A percentile compares a stretch with the other conserved stretches of the same genome.
phyloP scores from a whole-genome alignment of 2,888 invertebrate genomes.

The Molanna angustata region DNA sequence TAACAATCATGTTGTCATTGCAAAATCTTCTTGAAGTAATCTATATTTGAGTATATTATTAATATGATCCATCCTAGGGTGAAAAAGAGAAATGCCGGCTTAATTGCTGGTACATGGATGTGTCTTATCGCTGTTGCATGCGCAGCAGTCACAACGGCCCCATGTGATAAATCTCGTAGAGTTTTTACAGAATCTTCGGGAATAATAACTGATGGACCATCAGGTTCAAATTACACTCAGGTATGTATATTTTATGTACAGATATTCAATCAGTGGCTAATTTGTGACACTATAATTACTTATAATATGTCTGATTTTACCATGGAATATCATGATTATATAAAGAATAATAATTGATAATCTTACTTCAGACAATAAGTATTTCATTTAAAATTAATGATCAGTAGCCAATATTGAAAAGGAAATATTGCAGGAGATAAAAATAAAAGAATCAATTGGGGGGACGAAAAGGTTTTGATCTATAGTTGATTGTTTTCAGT shows the following conservation, averaged over 20 bases:
- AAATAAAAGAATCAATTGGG: no score
- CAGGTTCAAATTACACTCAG: conserved; percentile 83
- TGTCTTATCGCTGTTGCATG: conserved; percentile 43
- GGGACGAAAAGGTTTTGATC: no score
- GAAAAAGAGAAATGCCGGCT: conserved; percentile 39
- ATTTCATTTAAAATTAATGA: no score
- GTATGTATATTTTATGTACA: conserved; percentile 37
- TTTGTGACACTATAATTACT: no score
- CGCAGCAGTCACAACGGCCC: conserved; percentile 45
- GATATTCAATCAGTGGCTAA: no score
- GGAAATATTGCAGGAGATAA: no score
- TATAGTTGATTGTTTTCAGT: no score
- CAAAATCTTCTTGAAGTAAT: neutral
- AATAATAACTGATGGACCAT: conserved; percentile 84
- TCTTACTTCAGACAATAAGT: no score
- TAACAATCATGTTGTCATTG: neutral
- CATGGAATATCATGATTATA: no score
- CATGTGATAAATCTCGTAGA: conserved; percentile 81
- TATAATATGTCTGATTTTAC: no score
- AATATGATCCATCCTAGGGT: conserved; percentile 36
- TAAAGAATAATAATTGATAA: no score
- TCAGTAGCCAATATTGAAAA: no score
- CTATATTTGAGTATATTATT: conserved; percentile 40
- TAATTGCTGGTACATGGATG: conserved; percentile 52
- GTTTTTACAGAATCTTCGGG: conserved; percentile 80